phyloP scores from a whole-genome alignment of 1,140 invertebrate genomes.

The Araneus ventricosus region DNA sequence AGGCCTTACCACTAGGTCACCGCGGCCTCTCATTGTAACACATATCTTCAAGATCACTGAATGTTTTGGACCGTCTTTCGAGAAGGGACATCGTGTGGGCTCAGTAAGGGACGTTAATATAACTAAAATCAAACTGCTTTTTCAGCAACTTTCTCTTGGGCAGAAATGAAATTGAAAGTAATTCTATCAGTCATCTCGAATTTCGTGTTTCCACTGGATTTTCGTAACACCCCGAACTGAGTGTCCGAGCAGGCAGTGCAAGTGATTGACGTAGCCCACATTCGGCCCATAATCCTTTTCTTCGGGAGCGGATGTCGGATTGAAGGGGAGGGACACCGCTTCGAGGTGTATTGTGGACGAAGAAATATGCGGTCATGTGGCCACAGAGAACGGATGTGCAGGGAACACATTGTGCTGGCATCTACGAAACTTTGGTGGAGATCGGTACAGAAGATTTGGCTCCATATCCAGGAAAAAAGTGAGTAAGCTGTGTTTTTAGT shows the following conservation, averaged over 20 bases:
- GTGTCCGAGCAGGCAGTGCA: background rate
- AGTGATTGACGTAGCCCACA: conserved; percentile 27
- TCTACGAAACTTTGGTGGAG: background rate
- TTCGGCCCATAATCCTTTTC: background rate
- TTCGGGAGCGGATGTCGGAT: background rate
- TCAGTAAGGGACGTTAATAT: too few species aligned
- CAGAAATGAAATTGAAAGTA: too few species aligned
- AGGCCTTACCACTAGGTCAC: too few species aligned
- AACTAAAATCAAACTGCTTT: too few species aligned
- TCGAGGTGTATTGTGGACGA: background rate
- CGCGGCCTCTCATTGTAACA: too few species aligned
- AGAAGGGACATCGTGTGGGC: too few species aligned
- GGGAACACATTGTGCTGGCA: background rate
- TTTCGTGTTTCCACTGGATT: background rate
- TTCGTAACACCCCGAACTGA: background rate
- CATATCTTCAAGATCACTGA: too few species aligned
- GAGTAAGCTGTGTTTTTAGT: too few species aligned
- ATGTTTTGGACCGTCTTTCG: too few species aligned
- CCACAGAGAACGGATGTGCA: background rate
- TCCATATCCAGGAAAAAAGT: background rate
- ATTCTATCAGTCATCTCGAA: background rate
- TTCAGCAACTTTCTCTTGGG: too few species aligned
- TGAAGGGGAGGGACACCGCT: background rate
- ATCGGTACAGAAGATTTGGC: background rate
- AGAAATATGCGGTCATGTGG: conserved; percentile 38